phyloP scores from a whole-genome alignment of 2,797 vertebrate genomes.

The Enteromius unitaeniatus region DNA sequence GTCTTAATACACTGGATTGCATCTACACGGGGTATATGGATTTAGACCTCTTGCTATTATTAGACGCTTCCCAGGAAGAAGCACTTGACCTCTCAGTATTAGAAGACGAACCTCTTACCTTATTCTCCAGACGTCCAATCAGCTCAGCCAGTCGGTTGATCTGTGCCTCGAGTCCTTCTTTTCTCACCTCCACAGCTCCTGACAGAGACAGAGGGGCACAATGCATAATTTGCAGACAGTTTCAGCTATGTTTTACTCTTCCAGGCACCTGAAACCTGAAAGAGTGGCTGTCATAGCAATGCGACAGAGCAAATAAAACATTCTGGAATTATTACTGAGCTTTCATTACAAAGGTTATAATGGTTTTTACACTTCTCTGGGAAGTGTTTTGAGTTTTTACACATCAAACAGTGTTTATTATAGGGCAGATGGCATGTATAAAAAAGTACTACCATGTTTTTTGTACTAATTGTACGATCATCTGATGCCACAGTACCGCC shows the following conservation, averaged over 20 bases:
- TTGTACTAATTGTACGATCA: background rate
- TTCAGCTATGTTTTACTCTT: conserved; percentile 20
- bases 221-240: conserved; percentile 27
- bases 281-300: conserved; percentile 33
- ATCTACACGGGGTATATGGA: conserved; percentile 1
- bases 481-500: background rate
- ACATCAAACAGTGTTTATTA: conserved; percentile 9
- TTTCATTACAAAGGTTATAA: conserved; percentile 7
- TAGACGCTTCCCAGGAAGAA: background rate
- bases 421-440: background rate
- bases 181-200: conserved; percentile 86
- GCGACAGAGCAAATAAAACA: conserved; percentile 3
- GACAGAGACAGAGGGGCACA: conserved; percentile 29
- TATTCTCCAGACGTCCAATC: conserved; percentile 93
- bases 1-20: background rate
- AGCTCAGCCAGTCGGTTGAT: conserved; percentile 93
- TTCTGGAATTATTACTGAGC: conserved; percentile 16
- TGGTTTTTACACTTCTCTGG: background rate
- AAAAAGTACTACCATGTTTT: background rate
- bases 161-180: conserved; percentile 91
- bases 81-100: conserved; percentile 20
- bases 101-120: conserved; percentile 77
- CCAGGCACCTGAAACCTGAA: conserved; percentile 12
- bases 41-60: background rate
- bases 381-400: conserved; percentile 1